Conservation (phyloP, 2,888 invertebrate genomes). For the Tenthredo mesomela region DNA sequence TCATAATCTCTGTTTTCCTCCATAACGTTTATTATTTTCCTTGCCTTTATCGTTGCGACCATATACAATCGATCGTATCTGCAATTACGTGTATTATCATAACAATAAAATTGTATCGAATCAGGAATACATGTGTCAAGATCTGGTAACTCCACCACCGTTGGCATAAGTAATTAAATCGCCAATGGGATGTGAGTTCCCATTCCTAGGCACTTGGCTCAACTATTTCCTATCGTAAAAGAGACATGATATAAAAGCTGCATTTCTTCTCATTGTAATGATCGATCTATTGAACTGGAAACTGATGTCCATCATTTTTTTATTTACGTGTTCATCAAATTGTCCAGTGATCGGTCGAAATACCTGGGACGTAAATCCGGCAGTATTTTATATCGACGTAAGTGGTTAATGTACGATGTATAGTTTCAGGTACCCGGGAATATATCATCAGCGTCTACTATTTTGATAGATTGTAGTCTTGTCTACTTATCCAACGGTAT, state of each 20-base stretch:
- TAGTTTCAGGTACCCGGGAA: not conserved
- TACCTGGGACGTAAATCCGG: not conserved
- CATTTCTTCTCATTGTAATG: not conserved
- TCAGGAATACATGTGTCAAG: conserved; percentile 72
- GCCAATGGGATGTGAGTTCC: conserved; percentile 91
- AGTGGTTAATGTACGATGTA: not conserved
- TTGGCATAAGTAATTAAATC: conserved; percentile 82
- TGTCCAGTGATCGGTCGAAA: not conserved
- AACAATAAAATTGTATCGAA: not conserved
- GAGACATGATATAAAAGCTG: not conserved
- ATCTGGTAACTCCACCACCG: conserved; percentile 93
- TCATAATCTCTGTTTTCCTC: not conserved
- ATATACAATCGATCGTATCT: not conserved
- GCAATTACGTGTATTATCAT: not conserved
- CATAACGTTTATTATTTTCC: not conserved
- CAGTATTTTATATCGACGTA: not conserved
- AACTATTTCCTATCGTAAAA: not conserved
- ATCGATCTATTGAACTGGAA: not conserved
- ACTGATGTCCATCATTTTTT: not conserved
- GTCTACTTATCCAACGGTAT: not conserved
- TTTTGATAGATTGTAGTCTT: not conserved
- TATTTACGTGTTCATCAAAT: not conserved
- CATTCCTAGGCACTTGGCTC: conserved; percentile 81
- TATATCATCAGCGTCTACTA: not conserved
- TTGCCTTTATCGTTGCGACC: not conserved